These are phyloP conservation scores for Brienomyrus longianalis DNA, from an alignment of 2,113 vertebrate species.

Conservation along the genomic window DNA sequence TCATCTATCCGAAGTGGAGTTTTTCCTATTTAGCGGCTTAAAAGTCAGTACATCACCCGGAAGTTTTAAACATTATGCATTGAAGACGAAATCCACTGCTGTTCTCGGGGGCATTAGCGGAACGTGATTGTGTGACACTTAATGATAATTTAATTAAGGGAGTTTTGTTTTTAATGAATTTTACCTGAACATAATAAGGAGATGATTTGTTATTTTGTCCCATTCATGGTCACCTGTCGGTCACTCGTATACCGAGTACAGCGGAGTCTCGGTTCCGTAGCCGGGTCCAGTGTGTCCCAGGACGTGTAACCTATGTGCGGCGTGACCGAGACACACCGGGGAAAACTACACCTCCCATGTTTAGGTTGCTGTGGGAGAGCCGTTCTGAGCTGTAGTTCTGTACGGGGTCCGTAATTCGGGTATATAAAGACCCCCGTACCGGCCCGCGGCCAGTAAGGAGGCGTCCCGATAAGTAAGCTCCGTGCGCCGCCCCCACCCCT, in stretches of 20 bases:
- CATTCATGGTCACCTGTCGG: not conserved
- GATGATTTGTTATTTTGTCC: not conserved
- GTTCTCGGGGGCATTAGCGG: constrained; percentile 6
- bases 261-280: not conserved
- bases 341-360: not conserved
- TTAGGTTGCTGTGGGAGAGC: not conserved
- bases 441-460: not conserved
- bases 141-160: constrained; percentile 54
- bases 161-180: constrained; percentile 17
- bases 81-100: constrained; percentile 7
- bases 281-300: not conserved
- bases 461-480: not conserved
- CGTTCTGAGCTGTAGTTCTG: not conserved
- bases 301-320: not conserved
- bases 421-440: not conserved
- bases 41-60: not conserved
- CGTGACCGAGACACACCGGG: not conserved
- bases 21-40: not conserved
- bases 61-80: constrained; percentile 26
- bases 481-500: not conserved
- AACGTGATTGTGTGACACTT: constrained; percentile 38
- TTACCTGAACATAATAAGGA: constrained; percentile 28
- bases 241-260: not conserved
- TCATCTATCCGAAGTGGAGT: not conserved
- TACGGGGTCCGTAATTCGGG: not conserved